Evolutionary conservation across 2,888 invertebrate genomes (phyloP).

Genomic region (Philonicus albiceps): DNA sequence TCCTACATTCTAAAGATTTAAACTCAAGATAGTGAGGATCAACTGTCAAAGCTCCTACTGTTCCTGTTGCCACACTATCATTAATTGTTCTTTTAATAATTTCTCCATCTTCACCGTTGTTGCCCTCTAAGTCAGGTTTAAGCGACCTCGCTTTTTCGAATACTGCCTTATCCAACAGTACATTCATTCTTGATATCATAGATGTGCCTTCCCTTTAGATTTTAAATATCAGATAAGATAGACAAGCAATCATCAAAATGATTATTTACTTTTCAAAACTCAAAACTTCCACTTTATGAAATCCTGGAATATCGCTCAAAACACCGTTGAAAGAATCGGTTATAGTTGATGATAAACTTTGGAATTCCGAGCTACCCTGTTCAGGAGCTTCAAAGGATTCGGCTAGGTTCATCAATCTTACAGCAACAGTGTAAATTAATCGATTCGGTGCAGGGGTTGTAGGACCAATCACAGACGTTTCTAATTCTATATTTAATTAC

Average conservation of each 20-base stretch:
- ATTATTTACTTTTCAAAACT: constrained; percentile 74
- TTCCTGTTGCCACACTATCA: constrained; percentile 76
- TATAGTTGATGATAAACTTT: constrained; percentile 73
- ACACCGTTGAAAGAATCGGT: constrained; percentile 71
- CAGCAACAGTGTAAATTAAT: constrained; percentile 73
- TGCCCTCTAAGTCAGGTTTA: constrained; percentile 50
- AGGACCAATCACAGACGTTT: constrained; percentile 61
- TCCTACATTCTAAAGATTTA: constrained; percentile 72
- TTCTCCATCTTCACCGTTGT: constrained; percentile 55
- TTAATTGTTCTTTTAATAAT: constrained; percentile 68
- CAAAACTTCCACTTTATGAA: constrained; percentile 73
- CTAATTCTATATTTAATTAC: constrained; percentile 55
- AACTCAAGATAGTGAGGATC: constrained; percentile 83
- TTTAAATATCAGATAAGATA: background rate
- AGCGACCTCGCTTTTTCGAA: constrained; percentile 69
- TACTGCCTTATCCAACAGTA: constrained; percentile 76
- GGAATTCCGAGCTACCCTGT: constrained; percentile 76
- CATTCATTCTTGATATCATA: constrained; percentile 77
- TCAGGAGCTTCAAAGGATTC: constrained; percentile 79
- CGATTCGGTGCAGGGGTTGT: constrained; percentile 72
- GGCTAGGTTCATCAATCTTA: constrained; percentile 78
- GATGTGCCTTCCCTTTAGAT: constrained; percentile 54
- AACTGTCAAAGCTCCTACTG: constrained; percentile 79
- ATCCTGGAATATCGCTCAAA: constrained; percentile 73
- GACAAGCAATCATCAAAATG: background rate